These are phyloP conservation scores for Beris morrisii DNA, from an alignment of 2,888 invertebrate species.

Conservation along the genomic window DNA sequence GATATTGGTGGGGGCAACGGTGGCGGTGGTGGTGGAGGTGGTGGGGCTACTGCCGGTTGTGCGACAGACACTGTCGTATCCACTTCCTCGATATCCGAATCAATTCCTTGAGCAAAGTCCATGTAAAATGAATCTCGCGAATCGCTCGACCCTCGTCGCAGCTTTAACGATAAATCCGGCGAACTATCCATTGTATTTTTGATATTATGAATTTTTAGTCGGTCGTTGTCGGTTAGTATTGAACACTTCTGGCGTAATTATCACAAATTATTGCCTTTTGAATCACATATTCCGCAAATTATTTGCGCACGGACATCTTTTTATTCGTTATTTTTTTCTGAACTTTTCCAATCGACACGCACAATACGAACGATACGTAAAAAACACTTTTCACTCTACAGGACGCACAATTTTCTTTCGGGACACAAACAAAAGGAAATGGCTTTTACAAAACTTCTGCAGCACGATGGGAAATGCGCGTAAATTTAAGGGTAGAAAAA, in stretches of 20 bases:
- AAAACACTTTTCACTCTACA: conserved; percentile 5
- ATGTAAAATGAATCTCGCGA: conserved; percentile 87
- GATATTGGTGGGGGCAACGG: conserved; percentile 42
- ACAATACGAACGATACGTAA: conserved; percentile 8
- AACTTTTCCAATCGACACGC: conserved; percentile 1
- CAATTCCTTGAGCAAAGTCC: conserved; percentile 89
- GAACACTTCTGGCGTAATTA: conserved; percentile 29
- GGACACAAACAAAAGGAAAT: conserved; percentile 6
- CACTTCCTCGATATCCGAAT: conserved; percentile 86
- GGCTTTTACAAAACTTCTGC: background rate
- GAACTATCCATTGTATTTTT: conserved; percentile 68
- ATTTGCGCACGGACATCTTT: background rate
- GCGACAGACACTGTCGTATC: conserved; percentile 63
- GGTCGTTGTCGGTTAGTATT: background rate
- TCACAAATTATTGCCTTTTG: conserved; percentile 22
- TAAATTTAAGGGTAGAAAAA: conserved; percentile 10
- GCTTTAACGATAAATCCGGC: conserved; percentile 81
- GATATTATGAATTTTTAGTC: background rate
- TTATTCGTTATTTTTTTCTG: conserved; percentile 16
- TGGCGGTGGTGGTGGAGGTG: conserved; percentile 40
- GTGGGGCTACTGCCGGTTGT: conserved; percentile 40
- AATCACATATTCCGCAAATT: conserved; percentile 27
- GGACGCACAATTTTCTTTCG: conserved; percentile 8
- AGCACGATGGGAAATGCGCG: conserved; percentile 17
- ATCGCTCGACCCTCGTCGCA: conserved; percentile 82